phyloP scores from a whole-genome alignment of 2,113 vertebrate species.

The Oreochromis spilurus region DNA sequence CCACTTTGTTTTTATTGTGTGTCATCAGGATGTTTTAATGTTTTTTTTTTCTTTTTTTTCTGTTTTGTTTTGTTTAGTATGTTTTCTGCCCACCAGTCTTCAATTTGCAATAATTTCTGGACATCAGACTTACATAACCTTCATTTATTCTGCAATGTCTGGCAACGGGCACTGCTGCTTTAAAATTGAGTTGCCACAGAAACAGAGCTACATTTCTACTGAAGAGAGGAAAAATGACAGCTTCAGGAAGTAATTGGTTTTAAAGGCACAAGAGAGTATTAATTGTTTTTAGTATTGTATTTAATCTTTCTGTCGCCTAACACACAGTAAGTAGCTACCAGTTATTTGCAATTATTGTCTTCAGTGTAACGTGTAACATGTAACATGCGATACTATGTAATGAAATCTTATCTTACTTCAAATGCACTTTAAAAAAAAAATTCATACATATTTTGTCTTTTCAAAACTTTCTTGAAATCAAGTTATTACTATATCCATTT shows the following conservation, averaged over 20 bases:
- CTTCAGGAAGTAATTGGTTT: constrained; percentile 15
- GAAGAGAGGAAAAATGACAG: neutral
- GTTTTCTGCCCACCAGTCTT: constrained; percentile 20
- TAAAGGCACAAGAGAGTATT: neutral
- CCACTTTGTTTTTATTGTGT: neutral
- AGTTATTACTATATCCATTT: neutral
- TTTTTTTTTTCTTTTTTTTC: neutral
- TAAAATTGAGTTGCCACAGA: constrained; percentile 49
- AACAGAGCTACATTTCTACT: constrained; percentile 15
- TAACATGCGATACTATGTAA: neutral
- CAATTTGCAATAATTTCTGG: constrained; percentile 38
- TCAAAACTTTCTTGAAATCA: neutral
- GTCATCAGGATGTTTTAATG: neutral
- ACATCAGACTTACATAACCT: constrained; percentile 40
- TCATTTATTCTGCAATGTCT: constrained; percentile 36
- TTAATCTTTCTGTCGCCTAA: neutral
- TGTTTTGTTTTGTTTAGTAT: neutral
- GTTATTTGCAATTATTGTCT: constrained; percentile 5
- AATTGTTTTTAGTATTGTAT: neutral
- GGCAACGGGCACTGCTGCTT: constrained; percentile 26
- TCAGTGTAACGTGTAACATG: neutral
- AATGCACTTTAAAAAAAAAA: neutral
- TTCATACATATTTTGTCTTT: neutral
- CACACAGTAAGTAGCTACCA: neutral
- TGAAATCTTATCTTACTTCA: neutral